phyloP scores from a whole-genome alignment of 2,888 invertebrate genomes.

The Drosophila neonasuta region DNA sequence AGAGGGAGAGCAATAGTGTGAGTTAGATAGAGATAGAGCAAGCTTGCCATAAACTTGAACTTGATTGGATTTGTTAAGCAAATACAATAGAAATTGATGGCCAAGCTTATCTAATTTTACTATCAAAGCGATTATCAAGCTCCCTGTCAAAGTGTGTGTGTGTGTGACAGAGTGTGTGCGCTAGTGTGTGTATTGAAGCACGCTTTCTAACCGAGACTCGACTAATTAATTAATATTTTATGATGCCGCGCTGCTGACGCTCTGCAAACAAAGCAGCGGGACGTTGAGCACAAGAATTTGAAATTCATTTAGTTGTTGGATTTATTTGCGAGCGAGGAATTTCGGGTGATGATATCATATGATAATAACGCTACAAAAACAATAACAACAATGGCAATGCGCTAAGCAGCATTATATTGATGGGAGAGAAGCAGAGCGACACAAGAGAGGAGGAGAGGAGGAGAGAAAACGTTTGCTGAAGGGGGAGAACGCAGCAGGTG shows the following conservation, averaged over 20 bases:
- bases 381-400: conserved; percentile 37
- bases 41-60: conserved; percentile 69
- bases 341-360: conserved; percentile 81
- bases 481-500: conserved; percentile 76
- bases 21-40: background rate
- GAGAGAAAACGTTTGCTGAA: conserved; percentile 41
- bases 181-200: conserved; percentile 43
- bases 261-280: conserved; percentile 75
- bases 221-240: conserved; percentile 76
- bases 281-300: conserved; percentile 65
- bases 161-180: conserved; percentile 9
- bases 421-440: conserved; percentile 4
- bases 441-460: background rate
- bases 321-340: conserved; percentile 79
- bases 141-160: conserved; percentile 36
- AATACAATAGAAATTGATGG: conserved; percentile 73
- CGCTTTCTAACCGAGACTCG: conserved; percentile 65
- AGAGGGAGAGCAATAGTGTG: background rate
- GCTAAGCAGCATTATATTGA: conserved; percentile 33
- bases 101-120: conserved; percentile 69
- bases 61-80: conserved; percentile 66
- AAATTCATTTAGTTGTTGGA: conserved; percentile 76
- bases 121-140: conserved; percentile 59
- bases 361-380: conserved; percentile 75
- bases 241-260: conserved; percentile 67